Percentiles rank a stretch among this genome's conserved stretches.
Evolutionary conservation across 2,888 invertebrate species (phyloP).

Genomic region (Odontothrips loti): DNA sequence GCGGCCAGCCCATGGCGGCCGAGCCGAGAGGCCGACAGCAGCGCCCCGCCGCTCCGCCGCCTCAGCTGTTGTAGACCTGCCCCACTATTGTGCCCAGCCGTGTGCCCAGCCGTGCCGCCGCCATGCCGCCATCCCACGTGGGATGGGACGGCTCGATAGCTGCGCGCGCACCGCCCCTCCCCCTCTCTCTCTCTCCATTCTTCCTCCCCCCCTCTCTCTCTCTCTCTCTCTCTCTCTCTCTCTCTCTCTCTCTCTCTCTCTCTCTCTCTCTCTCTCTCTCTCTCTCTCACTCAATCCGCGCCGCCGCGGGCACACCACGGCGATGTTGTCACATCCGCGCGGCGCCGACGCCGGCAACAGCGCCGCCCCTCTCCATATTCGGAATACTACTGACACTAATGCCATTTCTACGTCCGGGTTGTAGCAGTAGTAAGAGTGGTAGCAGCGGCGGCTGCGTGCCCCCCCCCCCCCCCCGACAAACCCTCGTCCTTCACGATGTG

Average conservation of each 20-base stretch:
- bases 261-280: not conserved
- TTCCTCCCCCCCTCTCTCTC: too few relatives aligned
- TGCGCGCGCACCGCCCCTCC: not conserved
- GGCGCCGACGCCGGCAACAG: not conserved
- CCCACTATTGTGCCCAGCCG: constrained; percentile 21
- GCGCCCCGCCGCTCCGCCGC: not conserved
- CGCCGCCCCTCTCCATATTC: too few relatives aligned
- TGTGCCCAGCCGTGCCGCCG: not conserved
- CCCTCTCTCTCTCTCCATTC: not conserved
- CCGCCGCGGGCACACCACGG: not conserved
- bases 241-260: not conserved
- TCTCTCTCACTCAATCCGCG: too few relatives aligned
- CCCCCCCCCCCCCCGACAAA: too few relatives aligned
- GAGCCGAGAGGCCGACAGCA: not conserved
- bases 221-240: too few relatives aligned
- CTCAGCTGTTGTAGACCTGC: constrained; percentile 24
- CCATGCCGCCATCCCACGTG: not conserved
- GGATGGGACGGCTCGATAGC: not conserved
- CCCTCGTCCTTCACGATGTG: too few relatives aligned
- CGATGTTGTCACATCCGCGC: constrained; percentile 1
- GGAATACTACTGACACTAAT: too few relatives aligned
- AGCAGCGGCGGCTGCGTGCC: too few relatives aligned
- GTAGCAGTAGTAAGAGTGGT: too few relatives aligned
- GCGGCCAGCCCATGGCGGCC: not conserved
- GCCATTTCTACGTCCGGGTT: too few relatives aligned